Evolutionary conservation across 2,113 vertebrate genomes (phyloP).

Genomic region (Chiloscyllium plagiosum): DNA sequence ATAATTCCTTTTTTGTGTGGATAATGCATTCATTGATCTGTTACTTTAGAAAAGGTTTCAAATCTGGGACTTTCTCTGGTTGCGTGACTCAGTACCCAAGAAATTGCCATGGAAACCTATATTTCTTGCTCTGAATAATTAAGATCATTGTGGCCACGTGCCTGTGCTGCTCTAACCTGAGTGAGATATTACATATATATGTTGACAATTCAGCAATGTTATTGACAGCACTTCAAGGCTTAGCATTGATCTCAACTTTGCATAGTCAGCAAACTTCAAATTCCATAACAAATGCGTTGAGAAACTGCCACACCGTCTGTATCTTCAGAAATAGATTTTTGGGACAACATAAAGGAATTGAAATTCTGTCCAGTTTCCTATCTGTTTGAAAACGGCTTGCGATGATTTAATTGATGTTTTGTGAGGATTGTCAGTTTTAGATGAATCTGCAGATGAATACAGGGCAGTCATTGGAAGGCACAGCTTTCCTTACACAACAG

Average conservation of each 20-base stretch:
- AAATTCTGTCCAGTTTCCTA: background rate
- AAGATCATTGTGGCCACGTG: background rate
- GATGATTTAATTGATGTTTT: slow-evolving; percentile 11
- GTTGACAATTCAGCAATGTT: background rate
- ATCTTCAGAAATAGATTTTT: background rate
- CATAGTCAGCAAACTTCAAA: background rate
- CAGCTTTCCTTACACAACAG: background rate
- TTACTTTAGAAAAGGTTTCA: background rate
- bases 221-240: background rate
- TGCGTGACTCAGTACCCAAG: background rate
- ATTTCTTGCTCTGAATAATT: background rate
- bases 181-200: background rate
- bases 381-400: background rate
- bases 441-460: background rate
- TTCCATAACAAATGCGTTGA: background rate
- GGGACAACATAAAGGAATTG: background rate
- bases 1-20: background rate
- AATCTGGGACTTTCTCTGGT: background rate
- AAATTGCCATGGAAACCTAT: background rate
- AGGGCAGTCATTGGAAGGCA: background rate
- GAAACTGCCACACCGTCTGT: background rate
- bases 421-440: background rate
- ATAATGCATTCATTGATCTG: background rate
- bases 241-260: background rate
- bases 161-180: background rate